Evolutionary conservation across 2,888 invertebrate genomes (phyloP).

Genomic region (Gisinianus flammeolus): DNA sequence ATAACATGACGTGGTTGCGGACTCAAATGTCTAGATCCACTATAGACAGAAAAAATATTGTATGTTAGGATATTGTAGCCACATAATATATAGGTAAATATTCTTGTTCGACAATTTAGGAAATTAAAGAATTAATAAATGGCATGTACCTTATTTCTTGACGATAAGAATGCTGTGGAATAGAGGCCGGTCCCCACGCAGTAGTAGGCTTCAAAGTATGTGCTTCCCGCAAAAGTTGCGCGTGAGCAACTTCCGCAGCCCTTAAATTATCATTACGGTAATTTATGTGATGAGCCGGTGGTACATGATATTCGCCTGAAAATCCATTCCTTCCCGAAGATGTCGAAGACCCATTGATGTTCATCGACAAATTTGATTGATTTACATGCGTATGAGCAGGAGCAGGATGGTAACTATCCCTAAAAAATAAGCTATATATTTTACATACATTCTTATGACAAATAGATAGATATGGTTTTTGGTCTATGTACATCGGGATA

Average conservation of each 20-base stretch:
- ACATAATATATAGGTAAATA: background rate
- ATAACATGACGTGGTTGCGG: conserved; percentile 56
- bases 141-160: conserved; percentile 49
- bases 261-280: conserved; percentile 62
- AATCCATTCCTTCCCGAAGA: background rate
- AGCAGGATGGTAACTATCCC: conserved; percentile 48
- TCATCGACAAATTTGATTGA: background rate
- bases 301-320: conserved; percentile 48
- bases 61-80: background rate
- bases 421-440: no score
- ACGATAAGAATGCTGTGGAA: conserved; percentile 55
- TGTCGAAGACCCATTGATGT: background rate
- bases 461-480: background rate
- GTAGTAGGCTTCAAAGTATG: conserved; percentile 53
- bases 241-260: conserved; percentile 63
- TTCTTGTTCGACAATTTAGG: background rate
- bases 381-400: conserved; percentile 41
- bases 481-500: background rate
- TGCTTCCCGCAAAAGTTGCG: conserved; percentile 61
- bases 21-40: conserved; percentile 52
- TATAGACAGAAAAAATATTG: background rate
- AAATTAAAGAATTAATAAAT: background rate
- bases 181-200: conserved; percentile 51
- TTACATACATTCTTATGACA: background rate
- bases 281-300: conserved; percentile 53